A percentile compares a stretch with the other conserved stretches of the same genome.
phyloP scores from a whole-genome alignment of 2,797 vertebrate species.

The Acrossocheilus wenchowensis region DNA sequence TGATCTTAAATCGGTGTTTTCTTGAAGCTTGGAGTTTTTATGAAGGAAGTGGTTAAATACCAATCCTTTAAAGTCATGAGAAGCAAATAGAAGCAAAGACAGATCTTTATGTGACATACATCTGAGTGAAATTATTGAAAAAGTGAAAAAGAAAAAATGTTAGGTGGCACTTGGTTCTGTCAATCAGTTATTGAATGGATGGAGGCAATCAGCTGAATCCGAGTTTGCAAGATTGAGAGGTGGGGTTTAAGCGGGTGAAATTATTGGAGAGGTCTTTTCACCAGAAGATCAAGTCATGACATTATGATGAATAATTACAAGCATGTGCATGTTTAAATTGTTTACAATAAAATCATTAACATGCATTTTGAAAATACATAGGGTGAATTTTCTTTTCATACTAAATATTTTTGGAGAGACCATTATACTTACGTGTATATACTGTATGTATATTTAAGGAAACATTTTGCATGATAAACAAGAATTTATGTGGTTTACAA shows the following conservation, averaged over 20 bases:
- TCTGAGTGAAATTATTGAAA: neutral
- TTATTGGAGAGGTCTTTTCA: neutral
- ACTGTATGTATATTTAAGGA: neutral
- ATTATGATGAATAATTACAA: neutral
- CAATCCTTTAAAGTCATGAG: neutral
- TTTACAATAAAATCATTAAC: neutral
- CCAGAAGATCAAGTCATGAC: neutral
- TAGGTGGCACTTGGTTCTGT: neutral
- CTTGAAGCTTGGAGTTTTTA: neutral
- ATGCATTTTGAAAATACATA: neutral
- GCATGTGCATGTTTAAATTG: neutral
- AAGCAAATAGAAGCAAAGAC: neutral
- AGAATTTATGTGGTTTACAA: neutral
- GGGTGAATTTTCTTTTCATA: neutral
- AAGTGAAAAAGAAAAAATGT: neutral
- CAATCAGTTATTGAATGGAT: neutral
- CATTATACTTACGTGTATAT: neutral
- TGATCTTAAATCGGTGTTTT: neutral
- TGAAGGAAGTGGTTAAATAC: neutral
- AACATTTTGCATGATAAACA: neutral
- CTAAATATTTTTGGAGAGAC: neutral
- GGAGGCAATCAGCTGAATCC: neutral
- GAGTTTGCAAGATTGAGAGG: neutral
- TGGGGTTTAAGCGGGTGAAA: neutral
- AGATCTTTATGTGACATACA: neutral